Percentiles rank a stretch among this genome's conserved stretches.
Conservation (phyloP, 2,797 vertebrate species). For the Gymnopithys bicolor region DNA sequence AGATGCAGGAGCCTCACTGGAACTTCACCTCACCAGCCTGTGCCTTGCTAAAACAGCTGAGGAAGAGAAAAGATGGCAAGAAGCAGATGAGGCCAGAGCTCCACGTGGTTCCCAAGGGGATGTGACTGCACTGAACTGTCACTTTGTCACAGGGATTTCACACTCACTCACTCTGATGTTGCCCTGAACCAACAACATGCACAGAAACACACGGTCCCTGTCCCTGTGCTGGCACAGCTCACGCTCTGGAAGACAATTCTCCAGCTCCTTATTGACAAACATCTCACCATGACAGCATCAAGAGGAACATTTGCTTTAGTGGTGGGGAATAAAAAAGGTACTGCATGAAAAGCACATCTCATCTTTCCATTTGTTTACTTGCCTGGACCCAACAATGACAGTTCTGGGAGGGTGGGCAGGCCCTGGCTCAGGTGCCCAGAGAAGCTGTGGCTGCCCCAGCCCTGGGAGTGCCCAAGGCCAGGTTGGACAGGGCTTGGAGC, state of each 20-base stretch:
- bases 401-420: neutral
- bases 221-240: accelerated
- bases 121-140: accelerated
- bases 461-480: neutral
- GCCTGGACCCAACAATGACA: neutral
- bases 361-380: neutral
- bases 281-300: accelerated
- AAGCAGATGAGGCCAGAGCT: neutral
- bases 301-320: neutral
- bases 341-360: neutral
- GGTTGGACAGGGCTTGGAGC: neutral
- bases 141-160: neutral
- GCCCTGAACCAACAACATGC: neutral
- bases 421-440: neutral
- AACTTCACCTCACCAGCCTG: neutral
- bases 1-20: neutral
- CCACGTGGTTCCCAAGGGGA: neutral
- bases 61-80: neutral
- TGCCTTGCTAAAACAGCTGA: neutral
- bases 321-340: too few species aligned
- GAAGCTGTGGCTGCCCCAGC: neutral
- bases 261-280: neutral
- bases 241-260: neutral
- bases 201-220: accelerated
- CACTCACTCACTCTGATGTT: accelerated